Percentiles rank a stretch among this genome's conserved stretches.
phyloP scores from a whole-genome alignment of 1,140 invertebrate genomes.

The Calycopis cecrops region DNA sequence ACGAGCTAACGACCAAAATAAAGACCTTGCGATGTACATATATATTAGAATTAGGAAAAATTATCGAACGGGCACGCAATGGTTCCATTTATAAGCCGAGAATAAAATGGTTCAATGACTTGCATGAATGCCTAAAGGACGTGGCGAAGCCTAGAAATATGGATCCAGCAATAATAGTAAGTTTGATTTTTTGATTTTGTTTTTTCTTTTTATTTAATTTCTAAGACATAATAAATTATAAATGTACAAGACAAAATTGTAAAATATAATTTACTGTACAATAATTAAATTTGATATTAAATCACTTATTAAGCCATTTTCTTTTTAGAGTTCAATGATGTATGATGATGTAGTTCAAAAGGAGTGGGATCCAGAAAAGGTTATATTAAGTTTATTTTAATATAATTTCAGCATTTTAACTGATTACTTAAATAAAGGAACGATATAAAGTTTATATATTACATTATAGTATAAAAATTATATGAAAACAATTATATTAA shows the following conservation, averaged over 20 bases:
- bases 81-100: constrained; percentile 40
- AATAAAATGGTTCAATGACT: constrained; percentile 56
- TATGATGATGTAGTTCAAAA: constrained; percentile 30
- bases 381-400: neutral
- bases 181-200: too few species aligned
- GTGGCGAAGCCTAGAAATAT: neutral
- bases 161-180: neutral
- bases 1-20: constrained; percentile 61
- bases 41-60: constrained; percentile 60
- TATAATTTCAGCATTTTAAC: too few species aligned
- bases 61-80: constrained; percentile 39
- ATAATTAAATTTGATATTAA: constrained; percentile 1
- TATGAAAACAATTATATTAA: neutral
- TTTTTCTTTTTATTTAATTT: too few species aligned
- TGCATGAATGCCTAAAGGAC: constrained; percentile 37
- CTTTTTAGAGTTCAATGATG: constrained; percentile 22
- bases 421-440: too few species aligned
- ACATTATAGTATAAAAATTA: too few species aligned
- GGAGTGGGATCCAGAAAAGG: constrained; percentile 27
- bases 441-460: too few species aligned
- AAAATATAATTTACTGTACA: too few species aligned
- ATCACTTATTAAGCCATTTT: neutral
- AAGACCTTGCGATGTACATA: constrained; percentile 67
- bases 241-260: too few species aligned
- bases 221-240: too few species aligned